A percentile compares a stretch with the other conserved stretches of the same genome.
Conservation (phyloP, 2,797 vertebrate species). For the Varecia variegata region DNA sequence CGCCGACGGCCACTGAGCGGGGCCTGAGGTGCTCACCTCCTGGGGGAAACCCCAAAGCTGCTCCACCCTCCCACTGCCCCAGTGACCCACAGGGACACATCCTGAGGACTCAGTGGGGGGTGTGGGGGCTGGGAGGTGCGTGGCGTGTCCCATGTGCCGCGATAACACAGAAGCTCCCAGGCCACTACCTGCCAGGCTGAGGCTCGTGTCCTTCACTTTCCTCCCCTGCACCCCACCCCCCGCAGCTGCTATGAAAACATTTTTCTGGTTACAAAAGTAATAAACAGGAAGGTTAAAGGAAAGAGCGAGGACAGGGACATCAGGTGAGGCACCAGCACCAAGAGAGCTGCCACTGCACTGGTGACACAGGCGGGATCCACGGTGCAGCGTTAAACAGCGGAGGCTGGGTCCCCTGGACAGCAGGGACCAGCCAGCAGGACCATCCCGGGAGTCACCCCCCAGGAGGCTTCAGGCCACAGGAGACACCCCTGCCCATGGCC, state of each 20-base stretch:
- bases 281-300: neutral
- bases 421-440: too few relatives aligned
- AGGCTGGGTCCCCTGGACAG: neutral
- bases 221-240: rapidly evolving
- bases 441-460: too few relatives aligned
- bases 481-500: rapidly evolving
- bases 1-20: rapidly evolving
- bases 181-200: neutral
- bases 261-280: neutral
- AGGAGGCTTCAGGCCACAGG: too few relatives aligned
- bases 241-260: neutral
- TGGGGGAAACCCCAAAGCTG: neutral
- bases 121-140: rapidly evolving
- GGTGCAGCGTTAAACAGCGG: neutral
- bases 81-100: neutral
- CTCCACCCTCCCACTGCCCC: neutral
- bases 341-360: rapidly evolving
- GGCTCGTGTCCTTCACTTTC: neutral
- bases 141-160: rapidly evolving
- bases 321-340: neutral
- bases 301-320: rapidly evolving
- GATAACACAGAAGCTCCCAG: neutral
- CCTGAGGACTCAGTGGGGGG: neutral
- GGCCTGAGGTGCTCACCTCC: neutral
- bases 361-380: rapidly evolving